Conservation (phyloP, 2,113 vertebrate genomes). For the Clarias gariepinus region DNA sequence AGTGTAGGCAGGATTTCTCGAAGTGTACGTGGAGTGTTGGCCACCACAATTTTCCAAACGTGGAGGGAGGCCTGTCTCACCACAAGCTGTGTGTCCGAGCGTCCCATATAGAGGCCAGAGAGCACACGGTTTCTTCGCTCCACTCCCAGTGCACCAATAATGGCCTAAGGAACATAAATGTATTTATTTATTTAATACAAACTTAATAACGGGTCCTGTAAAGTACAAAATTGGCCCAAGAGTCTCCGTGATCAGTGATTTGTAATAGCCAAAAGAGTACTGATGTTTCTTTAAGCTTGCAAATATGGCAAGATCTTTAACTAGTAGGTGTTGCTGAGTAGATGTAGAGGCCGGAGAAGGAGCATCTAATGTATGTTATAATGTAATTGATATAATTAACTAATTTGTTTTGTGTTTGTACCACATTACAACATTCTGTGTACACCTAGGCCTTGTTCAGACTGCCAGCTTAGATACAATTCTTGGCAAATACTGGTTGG, state of each 20-base stretch:
- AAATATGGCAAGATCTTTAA: neutral
- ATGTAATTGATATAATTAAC: neutral
- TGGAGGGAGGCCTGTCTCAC: slow-evolving; percentile 96
- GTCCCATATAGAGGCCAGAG: slow-evolving; percentile 97
- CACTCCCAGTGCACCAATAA: slow-evolving; percentile 88
- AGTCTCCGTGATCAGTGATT: neutral
- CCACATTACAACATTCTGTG: neutral
- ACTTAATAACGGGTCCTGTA: neutral
- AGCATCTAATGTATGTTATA: neutral
- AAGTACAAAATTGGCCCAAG: neutral
- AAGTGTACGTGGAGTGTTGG: slow-evolving; percentile 94
- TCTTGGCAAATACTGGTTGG: too few species aligned
- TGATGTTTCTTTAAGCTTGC: neutral
- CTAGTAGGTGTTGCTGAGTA: neutral
- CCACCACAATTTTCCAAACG: slow-evolving; percentile 98
- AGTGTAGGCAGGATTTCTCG: slow-evolving; percentile 95
- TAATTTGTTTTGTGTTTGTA: neutral
- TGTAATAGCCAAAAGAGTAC: neutral
- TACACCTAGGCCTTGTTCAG: neutral
- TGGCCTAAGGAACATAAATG: slow-evolving; percentile 77
- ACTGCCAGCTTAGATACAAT: too few species aligned
- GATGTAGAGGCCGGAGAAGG: neutral
- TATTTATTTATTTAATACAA: neutral
- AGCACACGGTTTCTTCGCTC: slow-evolving; percentile 93
- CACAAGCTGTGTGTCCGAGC: slow-evolving; percentile 94